These are phyloP conservation scores for Griposia aprilina DNA, from an alignment of 2,888 invertebrate species.

Conservation along the genomic window DNA sequence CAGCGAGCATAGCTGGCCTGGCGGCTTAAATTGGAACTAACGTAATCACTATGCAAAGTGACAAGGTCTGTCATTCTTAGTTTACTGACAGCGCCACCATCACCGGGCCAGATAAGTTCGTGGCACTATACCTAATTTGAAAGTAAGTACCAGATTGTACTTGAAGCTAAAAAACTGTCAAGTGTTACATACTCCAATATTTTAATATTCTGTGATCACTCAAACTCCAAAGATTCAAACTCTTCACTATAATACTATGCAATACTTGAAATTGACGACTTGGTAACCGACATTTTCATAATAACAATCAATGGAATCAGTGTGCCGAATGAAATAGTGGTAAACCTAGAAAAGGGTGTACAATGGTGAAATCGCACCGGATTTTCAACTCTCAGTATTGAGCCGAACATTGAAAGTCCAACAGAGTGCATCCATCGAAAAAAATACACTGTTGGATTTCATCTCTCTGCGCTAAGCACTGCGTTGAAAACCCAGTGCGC, in stretches of 20 bases:
- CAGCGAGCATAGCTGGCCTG: too few relatives aligned
- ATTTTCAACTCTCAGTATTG: not conserved
- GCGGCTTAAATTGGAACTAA: too few relatives aligned
- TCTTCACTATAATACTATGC: constrained; percentile 61
- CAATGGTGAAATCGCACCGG: not conserved
- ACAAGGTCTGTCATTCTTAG: too few relatives aligned
- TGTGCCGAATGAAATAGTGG: not conserved
- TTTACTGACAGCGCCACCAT: too few relatives aligned
- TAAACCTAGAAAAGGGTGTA: not conserved
- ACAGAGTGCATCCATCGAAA: too few relatives aligned
- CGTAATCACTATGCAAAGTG: too few relatives aligned
- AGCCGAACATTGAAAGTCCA: too few relatives aligned
- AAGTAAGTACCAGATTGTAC: constrained; percentile 23
- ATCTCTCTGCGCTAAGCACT: not conserved
- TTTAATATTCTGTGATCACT: constrained; percentile 25
- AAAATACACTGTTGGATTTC: too few relatives aligned
- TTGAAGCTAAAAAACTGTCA: constrained; percentile 14
- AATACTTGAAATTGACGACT: constrained; percentile 59
- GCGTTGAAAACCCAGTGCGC: not conserved
- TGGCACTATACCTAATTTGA: not conserved
- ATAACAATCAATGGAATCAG: not conserved
- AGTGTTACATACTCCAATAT: constrained; percentile 19
- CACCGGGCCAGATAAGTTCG: too few relatives aligned
- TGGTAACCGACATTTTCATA: constrained; percentile 26
- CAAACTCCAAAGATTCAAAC: constrained; percentile 56